A percentile compares a stretch with the other conserved stretches of the same genome.
Evolutionary conservation across 2,113 vertebrate species (phyloP).

Genomic region (Paramormyrops kingsleyae): DNA sequence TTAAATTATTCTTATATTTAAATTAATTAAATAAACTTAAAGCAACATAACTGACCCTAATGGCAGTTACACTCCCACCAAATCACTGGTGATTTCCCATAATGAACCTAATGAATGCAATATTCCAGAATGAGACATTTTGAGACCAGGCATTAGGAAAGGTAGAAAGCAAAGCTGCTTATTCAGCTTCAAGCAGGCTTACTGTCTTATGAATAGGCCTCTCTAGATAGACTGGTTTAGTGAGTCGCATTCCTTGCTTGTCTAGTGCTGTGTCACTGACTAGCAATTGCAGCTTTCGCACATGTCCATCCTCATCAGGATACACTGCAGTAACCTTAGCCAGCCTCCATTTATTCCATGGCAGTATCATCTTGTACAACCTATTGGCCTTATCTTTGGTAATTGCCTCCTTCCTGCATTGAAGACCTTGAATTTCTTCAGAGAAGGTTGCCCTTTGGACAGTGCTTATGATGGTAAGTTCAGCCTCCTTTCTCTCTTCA

Average conservation of each 20-base stretch:
- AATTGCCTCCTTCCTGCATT: too few species aligned
- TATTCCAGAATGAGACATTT: not conserved
- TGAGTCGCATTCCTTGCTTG: not conserved
- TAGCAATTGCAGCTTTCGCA: constrained; percentile 22
- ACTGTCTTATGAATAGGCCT: constrained; percentile 20
- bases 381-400: too few species aligned
- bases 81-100: constrained; percentile 3
- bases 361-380: not conserved
- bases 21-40: too few species aligned
- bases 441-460: too few species aligned
- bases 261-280: constrained; percentile 23
- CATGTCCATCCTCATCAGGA: constrained; percentile 11
- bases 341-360: constrained; percentile 23
- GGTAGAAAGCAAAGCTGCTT: not conserved
- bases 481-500: too few species aligned
- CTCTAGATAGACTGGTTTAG: not conserved
- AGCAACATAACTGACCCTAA: too few species aligned
- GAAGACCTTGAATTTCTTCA: too few species aligned
- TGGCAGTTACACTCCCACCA: not conserved
- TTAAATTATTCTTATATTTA: too few species aligned
- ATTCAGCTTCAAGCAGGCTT: constrained; percentile 22
- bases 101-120: not conserved
- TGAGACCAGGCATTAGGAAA: too few species aligned
- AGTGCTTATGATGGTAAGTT: too few species aligned
- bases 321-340: constrained; percentile 24